Conservation (phyloP, 2,797 vertebrate genomes). For the Sparidentex hasta region DNA sequence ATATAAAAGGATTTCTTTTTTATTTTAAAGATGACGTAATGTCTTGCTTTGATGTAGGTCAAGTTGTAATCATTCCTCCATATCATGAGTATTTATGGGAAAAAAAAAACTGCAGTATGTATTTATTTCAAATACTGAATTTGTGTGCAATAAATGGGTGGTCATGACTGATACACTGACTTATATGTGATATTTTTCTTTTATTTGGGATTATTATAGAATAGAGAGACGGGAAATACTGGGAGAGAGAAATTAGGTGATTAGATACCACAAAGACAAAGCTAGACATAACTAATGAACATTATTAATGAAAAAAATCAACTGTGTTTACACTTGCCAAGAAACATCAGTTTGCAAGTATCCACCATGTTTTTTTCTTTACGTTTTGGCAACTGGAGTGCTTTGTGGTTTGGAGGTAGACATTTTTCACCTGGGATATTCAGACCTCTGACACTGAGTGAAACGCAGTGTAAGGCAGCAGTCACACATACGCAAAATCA, state of each 20-base stretch:
- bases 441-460: no score
- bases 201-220: not conserved
- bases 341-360: no score
- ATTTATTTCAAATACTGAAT: constrained; percentile 60
- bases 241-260: no score
- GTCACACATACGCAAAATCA: no score
- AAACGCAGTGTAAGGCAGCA: no score
- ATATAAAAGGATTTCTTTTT: constrained; percentile 4
- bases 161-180: constrained; percentile 3
- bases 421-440: no score
- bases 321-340: no score
- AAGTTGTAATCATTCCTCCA: constrained; percentile 44
- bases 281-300: not conserved
- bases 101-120: constrained; percentile 38
- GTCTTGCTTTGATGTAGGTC: constrained; percentile 47
- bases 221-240: not conserved
- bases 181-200: not conserved
- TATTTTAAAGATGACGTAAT: constrained; percentile 34
- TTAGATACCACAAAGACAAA: not conserved
- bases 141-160: constrained; percentile 72
- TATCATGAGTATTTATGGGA: constrained; percentile 44
- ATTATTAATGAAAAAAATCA: not conserved
- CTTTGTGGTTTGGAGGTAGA: no score
- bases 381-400: no score
- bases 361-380: no score